Evolutionary conservation across 2,113 vertebrate genomes (phyloP).

Genomic region (Dermatemys mawii): DNA sequence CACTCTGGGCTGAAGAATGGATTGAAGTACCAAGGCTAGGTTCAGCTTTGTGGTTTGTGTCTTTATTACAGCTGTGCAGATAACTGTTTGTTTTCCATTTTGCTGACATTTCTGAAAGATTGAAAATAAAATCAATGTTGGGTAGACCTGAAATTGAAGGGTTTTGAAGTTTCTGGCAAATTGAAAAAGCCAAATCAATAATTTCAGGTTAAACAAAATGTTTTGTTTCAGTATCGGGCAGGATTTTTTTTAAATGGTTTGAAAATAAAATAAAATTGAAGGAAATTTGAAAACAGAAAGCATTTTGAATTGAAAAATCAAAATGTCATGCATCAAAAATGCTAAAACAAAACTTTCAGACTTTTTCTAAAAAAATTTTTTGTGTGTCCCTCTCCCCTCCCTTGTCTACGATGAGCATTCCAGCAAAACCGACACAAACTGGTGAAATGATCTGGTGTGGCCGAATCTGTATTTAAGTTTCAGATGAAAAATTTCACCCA

Average conservation of each 20-base stretch:
- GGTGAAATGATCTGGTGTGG: background rate
- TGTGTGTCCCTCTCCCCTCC: background rate
- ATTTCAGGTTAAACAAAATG: background rate
- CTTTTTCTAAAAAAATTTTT: background rate
- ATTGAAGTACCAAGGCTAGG: background rate
- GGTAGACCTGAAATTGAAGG: background rate
- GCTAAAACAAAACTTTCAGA: background rate
- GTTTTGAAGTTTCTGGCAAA: background rate
- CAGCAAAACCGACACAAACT: background rate
- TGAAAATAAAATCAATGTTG: background rate
- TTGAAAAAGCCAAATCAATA: background rate
- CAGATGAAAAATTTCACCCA: background rate
- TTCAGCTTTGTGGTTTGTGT: background rate
- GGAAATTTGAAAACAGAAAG: background rate
- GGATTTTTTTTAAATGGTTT: background rate
- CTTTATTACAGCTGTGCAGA: background rate
- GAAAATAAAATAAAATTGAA: background rate
- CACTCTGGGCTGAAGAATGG: background rate
- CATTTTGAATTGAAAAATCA: background rate
- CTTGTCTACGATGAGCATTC: background rate
- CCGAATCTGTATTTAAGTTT: background rate
- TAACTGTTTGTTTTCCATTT: background rate
- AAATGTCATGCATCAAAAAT: background rate
- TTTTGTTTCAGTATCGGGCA: background rate
- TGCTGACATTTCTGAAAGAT: background rate